phyloP scores from a whole-genome alignment of 1,140 invertebrate species.

The Agrilus planipennis region DNA sequence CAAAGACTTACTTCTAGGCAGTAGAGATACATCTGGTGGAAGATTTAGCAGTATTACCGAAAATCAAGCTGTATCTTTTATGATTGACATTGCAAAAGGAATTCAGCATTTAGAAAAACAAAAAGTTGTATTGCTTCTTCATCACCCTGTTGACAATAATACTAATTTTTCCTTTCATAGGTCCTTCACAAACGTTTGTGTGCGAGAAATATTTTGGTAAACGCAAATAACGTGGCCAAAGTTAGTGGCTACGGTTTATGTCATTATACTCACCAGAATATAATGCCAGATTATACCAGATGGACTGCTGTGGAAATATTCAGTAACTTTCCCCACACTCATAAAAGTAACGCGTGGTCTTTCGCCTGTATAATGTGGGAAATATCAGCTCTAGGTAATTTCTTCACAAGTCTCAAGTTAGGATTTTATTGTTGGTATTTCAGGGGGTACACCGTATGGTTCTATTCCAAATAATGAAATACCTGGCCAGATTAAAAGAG shows the following conservation, averaged over 20 bases:
- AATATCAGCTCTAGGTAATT: slow-evolving; percentile 55
- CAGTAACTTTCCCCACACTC: slow-evolving; percentile 47
- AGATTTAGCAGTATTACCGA: slow-evolving; percentile 51
- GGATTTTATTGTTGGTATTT: slow-evolving; percentile 3
- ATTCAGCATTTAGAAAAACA: slow-evolving; percentile 51
- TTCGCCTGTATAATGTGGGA: slow-evolving; percentile 76
- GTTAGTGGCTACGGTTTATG: slow-evolving; percentile 58
- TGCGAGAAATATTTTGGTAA: slow-evolving; percentile 55
- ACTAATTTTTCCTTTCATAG: slow-evolving; percentile 32
- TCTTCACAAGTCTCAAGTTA: background rate
- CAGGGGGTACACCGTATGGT: slow-evolving; percentile 64
- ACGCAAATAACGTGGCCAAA: slow-evolving; percentile 50
- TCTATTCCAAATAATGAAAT: slow-evolving; percentile 59
- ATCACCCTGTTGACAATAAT: background rate
- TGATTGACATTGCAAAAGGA: slow-evolving; percentile 46
- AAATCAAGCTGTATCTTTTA: slow-evolving; percentile 43
- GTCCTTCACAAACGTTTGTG: slow-evolving; percentile 61
- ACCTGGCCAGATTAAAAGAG: slow-evolving; percentile 50
- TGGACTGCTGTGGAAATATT: slow-evolving; percentile 71
- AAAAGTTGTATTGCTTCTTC: slow-evolving; percentile 27
- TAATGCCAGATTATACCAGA: slow-evolving; percentile 52
- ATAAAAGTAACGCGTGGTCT: slow-evolving; percentile 70
- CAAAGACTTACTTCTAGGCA: slow-evolving; percentile 54
- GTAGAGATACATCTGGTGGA: slow-evolving; percentile 45
- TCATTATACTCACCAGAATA: slow-evolving; percentile 31